Evolutionary conservation across 2,888 invertebrate genomes (phyloP), one percentile per base, ranked within the genome.

Genomic region (Drosophila anomelani): DNA sequence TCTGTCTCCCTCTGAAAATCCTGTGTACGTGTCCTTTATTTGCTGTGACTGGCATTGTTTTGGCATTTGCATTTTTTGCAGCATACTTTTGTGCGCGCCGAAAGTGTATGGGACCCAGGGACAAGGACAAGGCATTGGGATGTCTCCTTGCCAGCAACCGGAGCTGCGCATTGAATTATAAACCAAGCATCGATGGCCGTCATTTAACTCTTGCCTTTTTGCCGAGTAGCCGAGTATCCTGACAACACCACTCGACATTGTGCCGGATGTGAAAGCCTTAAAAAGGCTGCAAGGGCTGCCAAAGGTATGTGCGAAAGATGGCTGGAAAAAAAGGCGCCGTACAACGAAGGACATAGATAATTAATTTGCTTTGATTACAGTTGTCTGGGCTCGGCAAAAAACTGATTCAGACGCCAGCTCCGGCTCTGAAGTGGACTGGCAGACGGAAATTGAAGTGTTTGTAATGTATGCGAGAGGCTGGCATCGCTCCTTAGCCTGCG

Each of bases 291-390:
- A 3, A 15, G 23, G 23, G 3, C 20, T 34, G 63, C 47, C 47
- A 63, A 71, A 66, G 66, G 70, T 57, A 49, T 47, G 23, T 49
- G 29, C 41, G 36, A 47, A 41, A 49, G 70, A 32, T 41, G 68
- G 34, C 70, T 41, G 23, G 41, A 64, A 49, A 49, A 47, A 64
- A 71, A 54, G 26, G 32, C 47, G 34, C 36, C 59, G 41, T 51
- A 66, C 63, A 54, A 68, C 47, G 62, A 61, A 71, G 80, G 58
- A 71, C 70, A 74, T 71, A 61, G 81, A 79, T 86, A 84, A 85
- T 85, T 84, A 84, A 86, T 87, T 85, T 80, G 79, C 85, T 74
- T 81, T 85, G 81, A 84, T 86, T 86, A 80, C 76, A 87, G 80
- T 76, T 80, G 79, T 70, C 78, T 79, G 73, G 58, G 55, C 56